Percentiles rank a stretch among this genome's conserved stretches.
Conservation (phyloP, 2,113 vertebrate species). For the Chitala chitala region DNA sequence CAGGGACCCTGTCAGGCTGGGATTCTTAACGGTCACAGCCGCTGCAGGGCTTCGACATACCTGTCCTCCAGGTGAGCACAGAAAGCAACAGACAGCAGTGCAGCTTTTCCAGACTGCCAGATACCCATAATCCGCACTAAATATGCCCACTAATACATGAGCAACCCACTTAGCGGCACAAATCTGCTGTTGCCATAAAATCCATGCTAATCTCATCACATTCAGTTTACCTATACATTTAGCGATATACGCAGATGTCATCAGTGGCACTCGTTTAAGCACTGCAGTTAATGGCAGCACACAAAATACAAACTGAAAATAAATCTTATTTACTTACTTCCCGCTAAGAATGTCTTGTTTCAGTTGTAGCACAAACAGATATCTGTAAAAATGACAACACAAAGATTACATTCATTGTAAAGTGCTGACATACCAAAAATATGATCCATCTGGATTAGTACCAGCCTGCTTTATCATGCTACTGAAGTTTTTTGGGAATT, state of each 20-base stretch:
- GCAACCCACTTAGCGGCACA: neutral
- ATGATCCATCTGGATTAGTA: no score
- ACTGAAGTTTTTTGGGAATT: no score
- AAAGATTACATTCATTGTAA: no score
- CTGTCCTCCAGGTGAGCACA: neutral
- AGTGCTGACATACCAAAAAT: no score
- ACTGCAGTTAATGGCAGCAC: no score
- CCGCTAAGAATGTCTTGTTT: constrained; percentile 95
- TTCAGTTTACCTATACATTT: neutral
- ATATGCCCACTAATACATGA: neutral
- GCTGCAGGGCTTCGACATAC: neutral
- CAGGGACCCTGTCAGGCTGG: neutral
- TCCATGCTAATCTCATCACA: neutral
- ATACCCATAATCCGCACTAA: neutral
- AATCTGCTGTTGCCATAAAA: neutral
- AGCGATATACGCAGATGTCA: no score
- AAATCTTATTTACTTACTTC: constrained; percentile 79
- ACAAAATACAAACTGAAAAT: neutral
- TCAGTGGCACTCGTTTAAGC: no score
- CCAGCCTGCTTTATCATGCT: no score
- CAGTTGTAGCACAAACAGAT: constrained; percentile 94
- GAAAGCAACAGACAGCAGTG: neutral
- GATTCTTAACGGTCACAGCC: neutral
- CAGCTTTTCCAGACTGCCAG: no score
- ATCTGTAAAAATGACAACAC: constrained; percentile 61